Percentiles rank a stretch among this genome's conserved stretches.
Evolutionary conservation across 2,113 vertebrate species (phyloP).

Genomic region (Leptocoma aspasia): DNA sequence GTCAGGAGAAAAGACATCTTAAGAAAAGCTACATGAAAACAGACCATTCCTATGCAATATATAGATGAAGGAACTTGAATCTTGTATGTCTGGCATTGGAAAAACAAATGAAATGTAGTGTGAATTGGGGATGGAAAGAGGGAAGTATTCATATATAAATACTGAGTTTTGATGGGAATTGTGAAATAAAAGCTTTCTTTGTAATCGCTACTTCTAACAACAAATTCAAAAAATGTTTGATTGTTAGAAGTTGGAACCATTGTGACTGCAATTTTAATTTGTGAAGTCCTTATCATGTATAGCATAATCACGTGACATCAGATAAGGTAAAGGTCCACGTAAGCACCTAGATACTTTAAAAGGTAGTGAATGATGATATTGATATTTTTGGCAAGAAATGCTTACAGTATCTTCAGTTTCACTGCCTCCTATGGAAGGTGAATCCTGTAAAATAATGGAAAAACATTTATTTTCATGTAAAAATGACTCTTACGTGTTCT

Average conservation of each 20-base stretch:
- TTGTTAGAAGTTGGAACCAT: background rate
- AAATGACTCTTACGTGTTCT: background rate
- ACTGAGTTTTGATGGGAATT: background rate
- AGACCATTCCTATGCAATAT: background rate
- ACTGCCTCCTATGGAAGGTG: background rate
- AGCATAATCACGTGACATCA: background rate
- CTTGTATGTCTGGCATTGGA: background rate
- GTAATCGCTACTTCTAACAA: background rate
- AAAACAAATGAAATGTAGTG: background rate
- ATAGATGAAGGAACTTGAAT: background rate
- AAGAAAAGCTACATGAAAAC: background rate
- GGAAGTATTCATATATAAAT: background rate
- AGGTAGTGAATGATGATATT: background rate
- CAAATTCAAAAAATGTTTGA: background rate
- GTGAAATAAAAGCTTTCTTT: background rate
- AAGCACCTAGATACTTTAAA: background rate
- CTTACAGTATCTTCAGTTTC: slow-evolving; percentile 27
- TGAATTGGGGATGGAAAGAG: background rate
- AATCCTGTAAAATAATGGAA: slow-evolving; percentile 31
- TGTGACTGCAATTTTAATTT: background rate
- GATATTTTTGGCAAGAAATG: background rate
- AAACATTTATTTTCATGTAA: background rate
- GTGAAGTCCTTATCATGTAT: background rate
- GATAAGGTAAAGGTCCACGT: background rate
- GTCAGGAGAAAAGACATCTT: background rate